Conservation (phyloP, 2,888 invertebrate genomes). For the Amiota minor region DNA sequence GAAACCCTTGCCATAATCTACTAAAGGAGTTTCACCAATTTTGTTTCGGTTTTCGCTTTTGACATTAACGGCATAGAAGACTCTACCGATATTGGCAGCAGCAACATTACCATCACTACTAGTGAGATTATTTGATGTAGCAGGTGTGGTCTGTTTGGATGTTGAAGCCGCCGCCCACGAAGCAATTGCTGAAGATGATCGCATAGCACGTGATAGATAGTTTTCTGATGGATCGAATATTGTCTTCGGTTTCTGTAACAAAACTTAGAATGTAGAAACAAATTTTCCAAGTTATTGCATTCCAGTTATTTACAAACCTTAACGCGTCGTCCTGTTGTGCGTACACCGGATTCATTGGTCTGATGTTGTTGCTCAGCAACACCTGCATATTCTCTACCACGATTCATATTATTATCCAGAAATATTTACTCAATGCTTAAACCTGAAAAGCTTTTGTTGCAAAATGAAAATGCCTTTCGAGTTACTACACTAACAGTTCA, state of each 20-base stretch:
- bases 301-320: constrained; percentile 54
- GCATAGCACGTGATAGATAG: constrained; percentile 77
- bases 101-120: background rate
- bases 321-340: constrained; percentile 71
- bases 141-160: background rate
- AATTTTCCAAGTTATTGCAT: background rate
- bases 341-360: constrained; percentile 52
- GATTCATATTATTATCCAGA: background rate
- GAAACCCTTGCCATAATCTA: constrained; percentile 29
- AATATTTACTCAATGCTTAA: no score
- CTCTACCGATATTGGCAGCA: no score
- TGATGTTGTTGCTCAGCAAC: background rate
- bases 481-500: no score
- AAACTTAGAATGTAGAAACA: background rate
- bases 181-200: constrained; percentile 30
- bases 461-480: no score
- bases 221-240: constrained; percentile 91
- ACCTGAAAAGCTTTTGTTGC: no score
- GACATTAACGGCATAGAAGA: no score
- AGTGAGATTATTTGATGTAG: background rate
- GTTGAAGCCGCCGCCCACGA: background rate
- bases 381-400: constrained; percentile 5
- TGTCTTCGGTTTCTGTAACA: constrained; percentile 82
- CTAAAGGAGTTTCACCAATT: background rate
- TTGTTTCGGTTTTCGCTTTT: no score